Conservation (phyloP, 2,888 invertebrate genomes). For the Cepaea hortensis region DNA sequence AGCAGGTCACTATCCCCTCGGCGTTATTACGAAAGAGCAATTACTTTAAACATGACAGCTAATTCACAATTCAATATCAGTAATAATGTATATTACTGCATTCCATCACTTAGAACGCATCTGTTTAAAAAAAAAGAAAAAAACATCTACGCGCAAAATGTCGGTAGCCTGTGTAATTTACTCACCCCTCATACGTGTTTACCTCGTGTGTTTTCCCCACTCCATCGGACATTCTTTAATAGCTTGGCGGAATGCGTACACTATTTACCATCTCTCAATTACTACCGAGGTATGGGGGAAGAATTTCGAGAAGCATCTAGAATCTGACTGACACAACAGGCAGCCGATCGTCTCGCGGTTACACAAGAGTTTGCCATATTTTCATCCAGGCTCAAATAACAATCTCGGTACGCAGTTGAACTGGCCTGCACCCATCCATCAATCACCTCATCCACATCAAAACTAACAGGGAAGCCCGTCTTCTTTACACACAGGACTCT, state of each 20-base stretch:
- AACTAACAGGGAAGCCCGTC: background rate
- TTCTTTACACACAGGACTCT: too few relatives aligned
- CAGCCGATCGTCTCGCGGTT: background rate
- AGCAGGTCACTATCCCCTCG: too few relatives aligned
- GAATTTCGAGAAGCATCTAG: conserved; percentile 6
- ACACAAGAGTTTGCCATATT: conserved; percentile 18
- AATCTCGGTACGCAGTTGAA: background rate
- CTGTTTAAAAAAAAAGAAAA: too few relatives aligned
- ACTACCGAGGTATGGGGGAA: conserved; percentile 5
- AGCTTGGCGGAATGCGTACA: background rate
- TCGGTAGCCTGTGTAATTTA: background rate
- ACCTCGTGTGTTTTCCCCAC: background rate
- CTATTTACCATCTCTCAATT: conserved; percentile 18
- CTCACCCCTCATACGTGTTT: background rate
- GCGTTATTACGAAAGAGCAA: too few relatives aligned
- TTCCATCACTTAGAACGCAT: too few relatives aligned
- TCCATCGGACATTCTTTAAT: background rate
- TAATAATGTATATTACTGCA: too few relatives aligned
- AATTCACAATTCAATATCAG: too few relatives aligned
- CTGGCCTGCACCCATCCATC: conserved; percentile 16
- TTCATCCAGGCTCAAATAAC: background rate
- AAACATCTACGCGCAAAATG: too few relatives aligned
- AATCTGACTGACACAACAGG: conserved; percentile 25
- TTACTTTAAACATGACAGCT: too few relatives aligned
- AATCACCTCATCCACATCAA: background rate